Conservation (phyloP, 2,797 vertebrate genomes). For the Lacerta bilineata region DNA sequence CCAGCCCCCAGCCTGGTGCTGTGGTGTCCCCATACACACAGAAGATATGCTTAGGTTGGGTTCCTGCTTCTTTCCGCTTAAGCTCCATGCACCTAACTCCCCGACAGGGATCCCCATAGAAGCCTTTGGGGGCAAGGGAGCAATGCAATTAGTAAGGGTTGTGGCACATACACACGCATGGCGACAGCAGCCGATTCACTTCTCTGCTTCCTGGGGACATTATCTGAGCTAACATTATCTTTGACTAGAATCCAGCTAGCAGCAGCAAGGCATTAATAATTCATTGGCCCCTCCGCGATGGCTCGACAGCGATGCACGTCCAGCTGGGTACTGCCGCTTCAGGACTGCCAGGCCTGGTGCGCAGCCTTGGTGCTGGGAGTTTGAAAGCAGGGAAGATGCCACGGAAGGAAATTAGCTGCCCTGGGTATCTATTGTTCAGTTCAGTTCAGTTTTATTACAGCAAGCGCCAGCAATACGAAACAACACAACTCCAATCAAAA, state of each 20-base stretch:
- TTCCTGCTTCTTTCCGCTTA: background rate
- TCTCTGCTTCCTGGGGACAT: slow-evolving; percentile 1
- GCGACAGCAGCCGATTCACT: background rate
- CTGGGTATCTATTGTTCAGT: background rate
- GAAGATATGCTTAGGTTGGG: background rate
- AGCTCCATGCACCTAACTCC: background rate
- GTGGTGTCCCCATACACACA: background rate
- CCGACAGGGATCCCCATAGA: background rate
- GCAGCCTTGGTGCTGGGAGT: too few relatives aligned
- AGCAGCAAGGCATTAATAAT: slow-evolving; percentile 14
- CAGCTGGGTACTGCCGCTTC: too few relatives aligned
- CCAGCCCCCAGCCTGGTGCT: background rate
- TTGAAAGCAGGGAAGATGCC: background rate
- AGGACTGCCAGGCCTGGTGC: background rate
- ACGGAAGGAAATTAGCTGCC: background rate
- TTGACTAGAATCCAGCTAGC: slow-evolving; percentile 16
- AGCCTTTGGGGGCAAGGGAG: background rate
- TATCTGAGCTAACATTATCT: slow-evolving; percentile 22
- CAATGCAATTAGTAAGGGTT: background rate
- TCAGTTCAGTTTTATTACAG: too few relatives aligned
- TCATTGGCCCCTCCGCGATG: background rate
- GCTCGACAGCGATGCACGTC: background rate
- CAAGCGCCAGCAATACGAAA: too few relatives aligned
- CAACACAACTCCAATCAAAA: too few relatives aligned
- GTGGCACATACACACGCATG: background rate